A percentile compares a stretch with the other conserved stretches of the same genome.
phyloP scores from a whole-genome alignment of 2,113 vertebrate genomes.

The Hiodon alosoides region DNA sequence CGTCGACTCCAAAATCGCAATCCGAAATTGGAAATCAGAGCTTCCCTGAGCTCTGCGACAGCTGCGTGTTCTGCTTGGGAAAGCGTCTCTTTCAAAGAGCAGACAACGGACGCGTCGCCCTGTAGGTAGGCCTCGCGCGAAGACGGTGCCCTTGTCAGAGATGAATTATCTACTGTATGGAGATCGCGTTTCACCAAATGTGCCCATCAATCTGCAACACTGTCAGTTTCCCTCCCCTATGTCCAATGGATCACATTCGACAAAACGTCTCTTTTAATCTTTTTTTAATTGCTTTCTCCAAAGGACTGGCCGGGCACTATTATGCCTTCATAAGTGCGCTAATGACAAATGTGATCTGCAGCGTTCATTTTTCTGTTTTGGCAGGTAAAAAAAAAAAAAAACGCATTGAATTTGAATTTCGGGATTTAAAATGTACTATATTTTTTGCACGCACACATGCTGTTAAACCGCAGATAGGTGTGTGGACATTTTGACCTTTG shows the following conservation, averaged over 20 bases:
- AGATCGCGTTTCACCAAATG: constrained; percentile 47
- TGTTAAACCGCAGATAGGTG: too few species aligned
- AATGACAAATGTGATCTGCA: constrained; percentile 52
- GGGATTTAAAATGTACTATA: constrained; percentile 36
- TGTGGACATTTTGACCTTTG: too few species aligned
- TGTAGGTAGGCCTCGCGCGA: too few species aligned
- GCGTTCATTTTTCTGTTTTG: constrained; percentile 19
- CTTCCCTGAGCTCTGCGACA: too few species aligned
- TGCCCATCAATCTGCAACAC: constrained; percentile 33
- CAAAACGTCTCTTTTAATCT: constrained; percentile 20
- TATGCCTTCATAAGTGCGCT: constrained; percentile 48
- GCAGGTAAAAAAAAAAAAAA: background rate
- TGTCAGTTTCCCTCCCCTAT: constrained; percentile 36
- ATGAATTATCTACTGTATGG: too few species aligned
- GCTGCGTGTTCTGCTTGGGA: too few species aligned
- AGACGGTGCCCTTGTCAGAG: too few species aligned
- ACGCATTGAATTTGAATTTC: too few species aligned
- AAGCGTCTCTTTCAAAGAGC: too few species aligned
- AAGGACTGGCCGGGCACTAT: constrained; percentile 35
- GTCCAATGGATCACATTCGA: constrained; percentile 32
- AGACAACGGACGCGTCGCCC: too few species aligned
- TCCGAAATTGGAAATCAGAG: too few species aligned
- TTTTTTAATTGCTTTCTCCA: constrained; percentile 46
- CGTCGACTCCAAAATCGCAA: too few species aligned
- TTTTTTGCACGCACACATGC: constrained; percentile 38